Base-by-base conservation (phyloP, 1,140 invertebrate species). In the Zaprionus davidi region DNA sequence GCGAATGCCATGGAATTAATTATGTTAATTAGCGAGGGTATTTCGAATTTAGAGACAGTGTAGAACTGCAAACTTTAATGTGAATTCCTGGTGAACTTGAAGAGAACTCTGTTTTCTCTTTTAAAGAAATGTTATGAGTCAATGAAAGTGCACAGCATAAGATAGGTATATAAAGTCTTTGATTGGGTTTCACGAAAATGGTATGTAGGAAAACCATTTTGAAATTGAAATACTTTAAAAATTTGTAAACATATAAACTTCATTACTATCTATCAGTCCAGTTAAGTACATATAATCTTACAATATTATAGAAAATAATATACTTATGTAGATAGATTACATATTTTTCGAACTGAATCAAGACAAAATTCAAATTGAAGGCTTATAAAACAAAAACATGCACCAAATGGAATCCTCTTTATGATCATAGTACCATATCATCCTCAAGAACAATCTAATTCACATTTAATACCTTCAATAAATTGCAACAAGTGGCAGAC, bases 1-100 rank as follows among this genome's bases (percentile, higher is more conserved):
- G 49, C 15, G 12, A 70, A 63, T 55, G 38, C 44, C 65, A 46
- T 4, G 17, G 65, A 62, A 70, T 70, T 75, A 46, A 64, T 83
- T 84, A 84, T 83, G 81, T 22, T 84, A 81, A 83, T 81, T 73
- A n/a, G 9, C 9, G 12, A 17, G n/a, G 7, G 7, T 46, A 46
- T 3, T 46, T 46, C 9, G n/a, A 7, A 38, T 38, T 38, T 62
- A 82, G 80, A 51, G 80, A 60, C 74, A 76, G 31, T 3, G 20
- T 24, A 51, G 46, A 24, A 20, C n/a, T 17, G 6, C 1, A 0
- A 46, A 46, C n/a, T 17, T 13, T 38, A 5, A 5, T 15, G 1
- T 3, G 13, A 5, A 15, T 34, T 34, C 9, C 9, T 34, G 31
- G 31, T 3, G 4, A 38, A 38, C 17, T 17, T 2, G 7, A 9